Base-by-base conservation (phyloP, 2,797 vertebrate genomes). In the Enteromius fasciolatus region DNA sequence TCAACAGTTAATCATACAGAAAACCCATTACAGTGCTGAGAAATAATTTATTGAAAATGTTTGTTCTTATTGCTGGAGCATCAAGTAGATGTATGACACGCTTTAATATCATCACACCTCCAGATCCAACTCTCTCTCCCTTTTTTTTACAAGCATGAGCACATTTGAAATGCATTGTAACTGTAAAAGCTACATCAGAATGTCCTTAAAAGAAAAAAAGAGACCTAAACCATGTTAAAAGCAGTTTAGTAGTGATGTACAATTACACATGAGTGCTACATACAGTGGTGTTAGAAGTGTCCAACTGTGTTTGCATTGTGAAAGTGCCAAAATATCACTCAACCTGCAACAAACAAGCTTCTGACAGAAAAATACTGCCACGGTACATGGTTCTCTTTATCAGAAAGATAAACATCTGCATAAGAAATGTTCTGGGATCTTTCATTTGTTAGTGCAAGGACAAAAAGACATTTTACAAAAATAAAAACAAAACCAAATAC, bases 381-480 rank as follows among this genome's bases (percentile, higher is more conserved):
- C 12, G 48, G 63, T 52, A 33, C 4, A 9, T 15, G 46, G 15
- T 76, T 20, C 41, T 75, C 17, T 61, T 68, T 9, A 80, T 68
- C 74, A 82, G 70, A 73, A 76, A 64, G 54, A 85, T 52, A 79
- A 39, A 68, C 77, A 59, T 79, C n/a, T 69, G 31, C 41, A 44
- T 39, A 36, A 33, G 64, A 54, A 11, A 70, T 61, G 5, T 33
- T 46, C 39, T 10, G 15, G 15, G 36, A 28, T 17, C 17, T 72
- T 39, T 70, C 54, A 54, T 54, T 17, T 54, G 48, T 67, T 80
- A 80, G 50, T 80, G 66, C 66, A 79, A 69, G 28, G 25, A 64
- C 54, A 52, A 25, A 59, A 25, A 25, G 2, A 18, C 59, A 52
- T 78, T 66, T 78, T 1, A 78, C 11, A 78, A 57, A 64, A n/a